Base-by-base conservation (phyloP, 2,797 vertebrate genomes). In the Melanotaenia maccullochi region DNA sequence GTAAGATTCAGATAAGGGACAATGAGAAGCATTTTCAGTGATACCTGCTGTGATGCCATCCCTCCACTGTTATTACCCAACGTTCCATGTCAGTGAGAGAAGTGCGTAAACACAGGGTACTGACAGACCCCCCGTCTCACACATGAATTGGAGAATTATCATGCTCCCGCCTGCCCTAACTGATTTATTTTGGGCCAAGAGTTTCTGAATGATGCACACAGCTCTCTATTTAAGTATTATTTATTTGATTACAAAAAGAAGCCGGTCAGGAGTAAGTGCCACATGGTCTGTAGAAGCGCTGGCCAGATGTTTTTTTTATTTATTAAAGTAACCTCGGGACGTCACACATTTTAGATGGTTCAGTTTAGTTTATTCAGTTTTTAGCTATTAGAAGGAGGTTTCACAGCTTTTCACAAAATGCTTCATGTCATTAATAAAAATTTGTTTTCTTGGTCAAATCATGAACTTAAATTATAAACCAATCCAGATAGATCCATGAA, bases 41-140 rank as follows among this genome's bases (percentile, higher is more conserved):
- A 76, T 67, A 82, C 91, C 90, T 42, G 79, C 90, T 88, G 91
- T 56, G 87, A 89, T 71, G 81, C 81, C 83, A 58, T 76, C 79
- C 84, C 87, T 78, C 88, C 89, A 91, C 91, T 92, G 88, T 92
- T 90, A 93, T 95, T 94, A 94, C 85, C 57, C 75, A 68, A 73
- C 63, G 62, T 82, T 87, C 89, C 87, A 58, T 83, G 89, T 87
- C 89, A 88, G 76, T 8, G 84, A 91, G 85, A 91, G 88, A 78
- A 90, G 87, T 64, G 61, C 86, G 88, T 93, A 92, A 93, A 92
- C 89, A 93, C 82, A 82, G 88, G 86, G 85, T 90, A 83, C 80
- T 72, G 87, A 86, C 86, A 84, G 85, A 86, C 85, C 84, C 75
- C 82, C 82, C 57, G 81, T 83, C 72, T 84, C 77, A 77, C 73